Evolutionary conservation across 1,140 invertebrate species (phyloP).

Genomic region (Halictus rubicundus): DNA sequence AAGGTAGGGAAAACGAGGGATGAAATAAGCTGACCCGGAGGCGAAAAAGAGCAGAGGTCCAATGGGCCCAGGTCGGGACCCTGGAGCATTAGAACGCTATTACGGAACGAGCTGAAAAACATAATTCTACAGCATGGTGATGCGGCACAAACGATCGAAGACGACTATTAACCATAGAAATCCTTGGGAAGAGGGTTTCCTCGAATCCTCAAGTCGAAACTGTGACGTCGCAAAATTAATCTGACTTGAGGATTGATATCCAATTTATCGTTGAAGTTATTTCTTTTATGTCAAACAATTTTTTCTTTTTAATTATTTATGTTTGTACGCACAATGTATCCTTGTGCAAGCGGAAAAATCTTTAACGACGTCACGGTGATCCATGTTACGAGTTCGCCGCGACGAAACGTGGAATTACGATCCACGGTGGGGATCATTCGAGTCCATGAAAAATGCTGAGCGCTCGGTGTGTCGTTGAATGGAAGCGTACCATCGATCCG

Average conservation of each 20-base stretch:
- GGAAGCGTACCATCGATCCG: not conserved
- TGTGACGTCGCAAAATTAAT: no score
- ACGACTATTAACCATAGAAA: slow-evolving; percentile 68
- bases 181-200: not conserved
- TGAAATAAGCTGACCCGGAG: slow-evolving; percentile 12
- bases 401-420: slow-evolving; percentile 3
- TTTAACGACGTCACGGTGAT: slow-evolving; percentile 19
- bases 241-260: no score
- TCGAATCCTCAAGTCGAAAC: not conserved
- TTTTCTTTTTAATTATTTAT: no score
- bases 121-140: slow-evolving; percentile 53
- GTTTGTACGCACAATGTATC: no score
- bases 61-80: slow-evolving; percentile 22
- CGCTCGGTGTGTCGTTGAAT: not conserved
- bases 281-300: no score
- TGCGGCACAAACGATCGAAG: slow-evolving; percentile 67
- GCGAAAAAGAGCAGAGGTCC: not conserved
- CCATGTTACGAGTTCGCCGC: not conserved
- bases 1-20: slow-evolving; percentile 19
- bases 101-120: slow-evolving; percentile 38
- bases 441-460: not conserved
- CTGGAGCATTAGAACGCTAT: slow-evolving; percentile 55
- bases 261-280: no score
- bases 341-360: slow-evolving; percentile 14
- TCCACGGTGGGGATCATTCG: not conserved